phyloP scores from a whole-genome alignment of 2,888 invertebrate species.

The Rotaria macrura region DNA sequence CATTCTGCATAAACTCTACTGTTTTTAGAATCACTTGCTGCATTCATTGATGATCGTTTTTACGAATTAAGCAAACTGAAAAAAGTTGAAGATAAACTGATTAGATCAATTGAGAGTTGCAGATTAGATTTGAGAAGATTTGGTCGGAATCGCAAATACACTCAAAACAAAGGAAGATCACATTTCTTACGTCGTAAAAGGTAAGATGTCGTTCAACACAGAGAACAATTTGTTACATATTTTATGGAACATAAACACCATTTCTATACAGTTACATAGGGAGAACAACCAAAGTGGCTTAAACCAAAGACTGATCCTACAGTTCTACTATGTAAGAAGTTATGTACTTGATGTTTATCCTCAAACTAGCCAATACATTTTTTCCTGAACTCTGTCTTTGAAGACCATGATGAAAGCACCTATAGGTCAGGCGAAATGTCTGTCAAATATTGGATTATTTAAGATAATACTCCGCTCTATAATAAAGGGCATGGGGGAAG shows the following conservation, averaged over 20 bases:
- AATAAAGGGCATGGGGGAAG: slow-evolving; percentile 16
- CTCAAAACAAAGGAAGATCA: neutral
- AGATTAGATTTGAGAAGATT: neutral
- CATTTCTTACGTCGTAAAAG: neutral
- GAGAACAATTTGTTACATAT: neutral
- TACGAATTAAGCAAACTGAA: neutral
- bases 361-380: too few species aligned
- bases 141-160: neutral
- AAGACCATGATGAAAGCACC: neutral
- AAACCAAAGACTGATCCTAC: neutral
- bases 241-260: neutral
- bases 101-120: neutral
- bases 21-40: neutral
- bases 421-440: slow-evolving; percentile 3
- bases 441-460: neutral
- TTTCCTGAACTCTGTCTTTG: too few species aligned
- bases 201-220: neutral
- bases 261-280: neutral
- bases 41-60: neutral
- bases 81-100: neutral
- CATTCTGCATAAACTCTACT: too few species aligned
- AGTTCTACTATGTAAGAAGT: too few species aligned
- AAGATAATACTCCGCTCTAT: neutral
- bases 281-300: neutral
- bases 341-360: too few species aligned